A percentile compares a stretch with the other conserved stretches of the same genome.
Evolutionary conservation across 2,888 invertebrate genomes (phyloP).

Genomic region (Arge pagana): DNA sequence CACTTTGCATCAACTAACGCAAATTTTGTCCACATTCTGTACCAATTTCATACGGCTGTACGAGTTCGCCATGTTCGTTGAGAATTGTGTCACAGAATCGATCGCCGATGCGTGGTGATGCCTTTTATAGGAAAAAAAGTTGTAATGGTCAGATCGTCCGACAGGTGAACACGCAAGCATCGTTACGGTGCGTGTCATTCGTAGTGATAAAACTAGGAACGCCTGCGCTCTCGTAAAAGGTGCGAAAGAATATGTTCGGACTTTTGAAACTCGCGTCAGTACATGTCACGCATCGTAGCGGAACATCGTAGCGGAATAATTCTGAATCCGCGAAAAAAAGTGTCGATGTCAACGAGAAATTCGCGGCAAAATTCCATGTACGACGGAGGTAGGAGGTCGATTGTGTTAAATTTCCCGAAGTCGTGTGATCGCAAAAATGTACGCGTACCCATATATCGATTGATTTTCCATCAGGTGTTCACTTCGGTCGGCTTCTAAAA

Average conservation of each 20-base stretch:
- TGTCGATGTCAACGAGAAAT: constrained; percentile 2
- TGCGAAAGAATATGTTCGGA: background rate
- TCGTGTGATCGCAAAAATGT: no score
- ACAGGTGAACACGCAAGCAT: background rate
- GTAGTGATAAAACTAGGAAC: background rate
- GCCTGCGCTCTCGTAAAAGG: constrained; percentile 2
- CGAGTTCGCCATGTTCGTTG: no score
- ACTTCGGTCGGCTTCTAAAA: no score
- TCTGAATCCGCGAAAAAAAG: constrained; percentile 1
- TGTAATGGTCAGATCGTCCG: background rate
- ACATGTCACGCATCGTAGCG: constrained; percentile 14
- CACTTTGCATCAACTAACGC: no score
- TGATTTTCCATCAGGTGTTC: no score
- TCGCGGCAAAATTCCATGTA: constrained; percentile 16
- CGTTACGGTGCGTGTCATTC: background rate
- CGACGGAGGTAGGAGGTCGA: constrained; percentile 15
- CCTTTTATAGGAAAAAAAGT: background rate
- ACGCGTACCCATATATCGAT: no score
- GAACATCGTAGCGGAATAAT: constrained; percentile 9
- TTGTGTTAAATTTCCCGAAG: no score
- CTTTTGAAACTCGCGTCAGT: background rate
- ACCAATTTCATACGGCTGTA: no score
- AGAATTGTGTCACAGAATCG: no score
- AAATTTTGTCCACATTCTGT: no score
- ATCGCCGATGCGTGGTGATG: background rate